Evolutionary conservation across 2,888 invertebrate species (phyloP), one percentile per base, ranked within the genome.

Genomic region (Graphium colonna): DNA sequence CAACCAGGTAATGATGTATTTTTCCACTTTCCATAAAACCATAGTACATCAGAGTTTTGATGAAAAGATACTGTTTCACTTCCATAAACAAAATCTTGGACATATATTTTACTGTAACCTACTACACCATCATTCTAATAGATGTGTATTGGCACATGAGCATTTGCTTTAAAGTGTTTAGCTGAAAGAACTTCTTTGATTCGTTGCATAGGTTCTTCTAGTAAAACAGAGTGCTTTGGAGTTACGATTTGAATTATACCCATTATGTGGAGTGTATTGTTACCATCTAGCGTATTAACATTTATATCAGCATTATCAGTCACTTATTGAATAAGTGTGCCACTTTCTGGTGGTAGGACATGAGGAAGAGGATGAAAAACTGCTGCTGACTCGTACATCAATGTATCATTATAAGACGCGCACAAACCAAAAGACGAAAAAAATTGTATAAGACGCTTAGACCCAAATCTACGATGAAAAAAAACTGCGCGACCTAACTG

Each of bases 121-220:
- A 63, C 62, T 59, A 64, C 65, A 56, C 63, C 67, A 46, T 49
- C 16, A 55, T 66, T 62, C 67, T 16, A 8, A 43, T 43, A 68
- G 36, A 63, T 17, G 52, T 65, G 59, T 61, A 70, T 61, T 0
- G 66, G 63, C 21, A 71, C 68, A 62, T 70, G 62, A 62, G 67
- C 64, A 50, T 61, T 67, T 58, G 60, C 58, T n/a, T 39, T 51
- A 16, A 68, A 63, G 61, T 68, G 61, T 57, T 65, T 61, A 43
- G 66, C 66, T 57, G 60, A 55, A 46, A 51, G 44, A 42, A 13
- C 39, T 52, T 38, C 38, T 43, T 42, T 52, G 52, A 47, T 31
- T 58, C 52, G 53, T 52, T 33, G 28, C 26, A 56, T 41, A 17
- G 52, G 55, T 33, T 51, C 40, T 51, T 60, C 51, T 39, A 45